Percentiles rank a stretch among this genome's conserved stretches.
Evolutionary conservation across 2,113 vertebrate species (phyloP).

Genomic region (Nothobranchius furzeri): DNA sequence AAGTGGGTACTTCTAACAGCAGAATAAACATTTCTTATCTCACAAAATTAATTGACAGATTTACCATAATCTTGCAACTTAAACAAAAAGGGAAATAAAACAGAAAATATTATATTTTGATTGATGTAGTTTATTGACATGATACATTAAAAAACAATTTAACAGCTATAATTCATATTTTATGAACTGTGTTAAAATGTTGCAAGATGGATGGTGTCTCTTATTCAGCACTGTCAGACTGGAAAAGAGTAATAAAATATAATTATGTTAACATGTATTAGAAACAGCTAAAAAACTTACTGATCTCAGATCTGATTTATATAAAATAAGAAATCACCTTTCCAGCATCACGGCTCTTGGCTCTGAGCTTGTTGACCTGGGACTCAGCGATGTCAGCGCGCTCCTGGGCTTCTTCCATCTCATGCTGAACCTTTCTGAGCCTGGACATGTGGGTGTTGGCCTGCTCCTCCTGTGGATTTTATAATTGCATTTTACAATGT

Average conservation of each 20-base stretch:
- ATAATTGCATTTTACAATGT: background rate
- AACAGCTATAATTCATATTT: conserved; percentile 37
- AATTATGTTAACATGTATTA: background rate
- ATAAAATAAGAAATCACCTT: conserved; percentile 72
- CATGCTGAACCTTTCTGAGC: conserved; percentile 67
- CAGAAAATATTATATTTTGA: background rate
- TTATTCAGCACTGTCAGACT: conserved; percentile 43
- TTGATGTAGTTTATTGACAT: conserved; percentile 31
- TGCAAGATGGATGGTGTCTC: background rate
- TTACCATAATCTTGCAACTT: background rate
- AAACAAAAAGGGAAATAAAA: too few relatives aligned
- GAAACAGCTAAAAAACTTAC: background rate
- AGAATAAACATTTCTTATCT: too few relatives aligned
- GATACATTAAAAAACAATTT: conserved; percentile 5
- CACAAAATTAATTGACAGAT: background rate
- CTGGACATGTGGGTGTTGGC: conserved; percentile 69
- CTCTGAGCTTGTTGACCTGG: conserved; percentile 72
- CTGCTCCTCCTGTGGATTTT: conserved; percentile 65
- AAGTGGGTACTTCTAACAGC: too few relatives aligned
- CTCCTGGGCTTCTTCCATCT: conserved; percentile 71
- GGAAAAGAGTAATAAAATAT: background rate
- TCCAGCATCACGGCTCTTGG: conserved; percentile 61
- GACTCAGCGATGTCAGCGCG: conserved; percentile 69
- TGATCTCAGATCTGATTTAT: background rate
- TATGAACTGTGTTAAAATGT: conserved; percentile 33